Evolutionary conservation across 2,888 invertebrate genomes (phyloP), one percentile per base, ranked within the genome.

Genomic region (Euphydryas editha): DNA sequence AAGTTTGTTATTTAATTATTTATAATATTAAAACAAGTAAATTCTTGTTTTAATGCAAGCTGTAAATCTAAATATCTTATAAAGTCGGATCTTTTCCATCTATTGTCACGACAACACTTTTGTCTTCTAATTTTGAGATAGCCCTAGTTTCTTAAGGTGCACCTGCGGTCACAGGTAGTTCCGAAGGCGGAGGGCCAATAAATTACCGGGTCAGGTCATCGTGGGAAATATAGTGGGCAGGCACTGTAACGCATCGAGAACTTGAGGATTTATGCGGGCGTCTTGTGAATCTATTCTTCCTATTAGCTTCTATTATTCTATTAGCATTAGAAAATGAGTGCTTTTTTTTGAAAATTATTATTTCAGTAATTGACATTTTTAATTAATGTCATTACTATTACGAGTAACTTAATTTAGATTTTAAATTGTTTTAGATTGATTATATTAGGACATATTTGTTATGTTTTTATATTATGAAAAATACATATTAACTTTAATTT

Each of bases 171-270:
- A 85, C 87, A 88, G 86, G 87, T 86, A 89, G 87, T 86, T 83
- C 81, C 82, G 80, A 85, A 86, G 85, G 77, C 77, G 78, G 75
- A 79, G 86, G 87, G 82, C 86, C 83, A 84, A 91, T 91, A 90
- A 92, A 90, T 92, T 86, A 87, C 84, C 80, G 75, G 86, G 88
- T 86, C 90, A 85, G 90, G 92, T 92, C 92, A 90, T 78, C 89
- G 92, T 92, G 92, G 91, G 92, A 92, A 92, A 77, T 72, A 75
- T 78, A 71, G 78, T 82, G 87, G 74, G 73, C 85, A 86, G 73
- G 76, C 72, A 84, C 78, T 84, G 88, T 90, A 87, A 90, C 89
- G 84, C 67, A 66, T 66, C 49, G 66, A 57, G 30, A 69, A 55
- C 57, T 44, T 56, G 62, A 59, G 60, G 67, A 66, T 64, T 71